Base-by-base conservation (phyloP, 2,888 invertebrate genomes). In the Clistopyga incitator region DNA sequence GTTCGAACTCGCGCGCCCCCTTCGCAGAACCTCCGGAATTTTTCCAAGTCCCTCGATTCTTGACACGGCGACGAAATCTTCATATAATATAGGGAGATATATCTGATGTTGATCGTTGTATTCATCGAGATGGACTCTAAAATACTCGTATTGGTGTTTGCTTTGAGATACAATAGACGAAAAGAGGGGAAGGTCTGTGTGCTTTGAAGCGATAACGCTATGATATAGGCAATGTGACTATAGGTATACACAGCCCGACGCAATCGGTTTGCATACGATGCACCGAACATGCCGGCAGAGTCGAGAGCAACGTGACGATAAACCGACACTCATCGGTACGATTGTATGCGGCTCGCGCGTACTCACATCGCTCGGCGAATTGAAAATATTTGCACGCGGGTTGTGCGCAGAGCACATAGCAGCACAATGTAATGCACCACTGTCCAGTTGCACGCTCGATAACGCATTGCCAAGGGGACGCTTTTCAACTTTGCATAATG, bases 171-270 rank as follows among this genome's bases (percentile, higher is more conserved):
- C 29, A 42, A 78, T 65, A 47, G 38, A 71, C 11, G 3, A 50
- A 38, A 52, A 45, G 38, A 47, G 74, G 56, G 71, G 50, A 42
- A 65, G 25, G 64, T 61, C 2, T 29, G 74, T 68, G 75, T 79
- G 78, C 42, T 75, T 42, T 34, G 47, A 75, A 65, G 56, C 70
- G 82, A 82, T 82, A 82, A 79, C 75, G 70, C 75, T 71, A 47
- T 61, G 78, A 79, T 79, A 79, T 78, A 61, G 70, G 25, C 29
- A 65, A 67, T 23, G 65, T 25, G 20, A 15, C 20, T 77, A 77
- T 29, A 56, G 45, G 34, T 54, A 23, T 25, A 68, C 42, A 42
- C 42, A 0, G 8, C 1, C 38, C 0, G 61, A 38, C 10, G 34
- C 18, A 64, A 2, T n/a, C 20, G 18, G 50, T 34, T 67, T 23